phyloP scores from a whole-genome alignment of 1,140 invertebrate genomes.

The Hestina assimilis region DNA sequence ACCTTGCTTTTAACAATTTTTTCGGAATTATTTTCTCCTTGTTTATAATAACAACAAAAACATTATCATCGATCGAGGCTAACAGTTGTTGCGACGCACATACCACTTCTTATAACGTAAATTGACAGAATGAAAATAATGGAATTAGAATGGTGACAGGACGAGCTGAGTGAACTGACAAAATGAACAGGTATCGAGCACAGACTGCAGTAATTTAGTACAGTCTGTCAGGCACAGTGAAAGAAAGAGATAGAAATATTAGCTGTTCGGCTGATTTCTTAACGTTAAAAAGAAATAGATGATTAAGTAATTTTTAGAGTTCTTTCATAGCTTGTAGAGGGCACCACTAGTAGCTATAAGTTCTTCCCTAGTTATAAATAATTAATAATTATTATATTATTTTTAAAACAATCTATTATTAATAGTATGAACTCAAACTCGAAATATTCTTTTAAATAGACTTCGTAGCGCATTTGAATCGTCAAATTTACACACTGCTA shows the following conservation, averaged over 20 bases:
- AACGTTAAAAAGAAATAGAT: no score
- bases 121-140: slow-evolving; percentile 59
- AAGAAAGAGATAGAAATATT: neutral
- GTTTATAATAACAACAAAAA: slow-evolving; percentile 63
- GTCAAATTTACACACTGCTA: no score
- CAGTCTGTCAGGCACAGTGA: neutral
- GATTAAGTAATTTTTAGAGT: neutral
- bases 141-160: slow-evolving; percentile 6
- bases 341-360: neutral
- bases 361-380: neutral
- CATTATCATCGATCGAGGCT: slow-evolving; percentile 59
- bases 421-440: no score
- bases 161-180: neutral
- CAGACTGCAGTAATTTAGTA: neutral
- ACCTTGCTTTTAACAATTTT: slow-evolving; percentile 30
- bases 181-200: neutral
- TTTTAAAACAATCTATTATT: no score
- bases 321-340: neutral
- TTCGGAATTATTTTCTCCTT: slow-evolving; percentile 27
- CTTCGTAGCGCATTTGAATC: no score
- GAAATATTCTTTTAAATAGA: no score
- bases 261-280: no score
- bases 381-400: no score
- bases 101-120: slow-evolving; percentile 33
- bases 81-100: slow-evolving; percentile 38